Evolutionary conservation across 2,888 invertebrate genomes (phyloP), one percentile per base, ranked within the genome.

Genomic region (Platycnemis pennipes): DNA sequence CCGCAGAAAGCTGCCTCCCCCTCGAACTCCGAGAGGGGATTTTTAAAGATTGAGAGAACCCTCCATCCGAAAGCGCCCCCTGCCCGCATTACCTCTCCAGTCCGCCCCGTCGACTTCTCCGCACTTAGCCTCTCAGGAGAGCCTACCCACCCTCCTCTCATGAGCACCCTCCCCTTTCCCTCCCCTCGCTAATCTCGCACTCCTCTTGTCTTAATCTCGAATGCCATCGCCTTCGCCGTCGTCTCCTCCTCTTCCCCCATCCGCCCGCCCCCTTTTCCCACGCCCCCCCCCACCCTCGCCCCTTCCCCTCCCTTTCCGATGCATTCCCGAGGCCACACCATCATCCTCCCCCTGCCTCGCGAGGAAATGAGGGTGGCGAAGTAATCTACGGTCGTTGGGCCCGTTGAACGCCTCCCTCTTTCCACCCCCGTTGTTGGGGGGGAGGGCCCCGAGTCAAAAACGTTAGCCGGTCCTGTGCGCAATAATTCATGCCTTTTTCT

Each of bases 151-250:
- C 88, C 88, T 13, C 26, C n/a, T n/a, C 44, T 45, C 3, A 19
- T 44, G 26, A 5, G 44, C 45, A 26, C 19, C 46, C 49, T 31
- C 88, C 45, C 37, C 4, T 13, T 77, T 8, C 37, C n/a, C 88
- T 26, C 87, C 49, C 13, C 26, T 26, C 88, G 31, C 88, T 88
- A 88, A 88, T 88, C 88, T 45, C 88, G 88, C 88, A 88, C 88
- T 46, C 26, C 88, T n/a, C 45, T 88, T 88, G 88, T 88, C 88
- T 88, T 88, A 88, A 88, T 88, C 88, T 88, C 88, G 49, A 49
- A n/a, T 88, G 49, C 88, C 88, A 88, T 88, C 88, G 46, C 45
- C 88, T 45, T 49, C 88, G 49, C 45, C 88, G 46, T 46, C 88
- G 49, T 88, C 46, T 45, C 88, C 26, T n/a, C 26, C 87, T 2